Percentiles rank a stretch among this genome's conserved stretches.
phyloP scores from a whole-genome alignment of 2,888 invertebrate genomes.

The Mesoligia furuncula region DNA sequence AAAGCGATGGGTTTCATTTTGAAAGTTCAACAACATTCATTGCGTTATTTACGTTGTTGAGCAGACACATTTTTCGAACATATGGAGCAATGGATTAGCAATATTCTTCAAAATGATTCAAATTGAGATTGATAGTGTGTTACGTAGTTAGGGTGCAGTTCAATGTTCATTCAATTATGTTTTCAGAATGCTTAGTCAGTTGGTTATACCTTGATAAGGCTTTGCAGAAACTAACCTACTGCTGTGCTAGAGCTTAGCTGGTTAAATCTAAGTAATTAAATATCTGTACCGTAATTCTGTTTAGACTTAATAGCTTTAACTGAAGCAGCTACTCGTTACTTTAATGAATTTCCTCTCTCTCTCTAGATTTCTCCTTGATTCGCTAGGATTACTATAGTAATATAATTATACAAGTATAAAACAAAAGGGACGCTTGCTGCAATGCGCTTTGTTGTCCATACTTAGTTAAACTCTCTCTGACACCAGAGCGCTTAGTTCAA shows the following conservation, averaged over 20 bases:
- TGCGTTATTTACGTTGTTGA: no score
- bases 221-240: slow-evolving; percentile 1
- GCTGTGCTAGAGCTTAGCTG: background rate
- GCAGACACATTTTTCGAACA: no score
- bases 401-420: slow-evolving; percentile 36
- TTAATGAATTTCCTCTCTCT: slow-evolving; percentile 44
- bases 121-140: no score
- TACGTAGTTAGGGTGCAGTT: background rate
- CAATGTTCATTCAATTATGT: slow-evolving; percentile 51
- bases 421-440: slow-evolving; percentile 41
- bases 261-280: slow-evolving; percentile 41
- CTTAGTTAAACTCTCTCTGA: slow-evolving; percentile 36
- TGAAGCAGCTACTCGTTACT: slow-evolving; percentile 43
- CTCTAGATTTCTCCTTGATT: slow-evolving; percentile 37
- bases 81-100: no score
- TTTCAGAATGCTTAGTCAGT: slow-evolving; percentile 21
- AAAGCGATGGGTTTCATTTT: no score
- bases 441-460: slow-evolving; percentile 38
- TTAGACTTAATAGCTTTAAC: slow-evolving; percentile 35
- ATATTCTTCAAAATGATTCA: no score
- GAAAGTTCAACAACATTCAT: no score
- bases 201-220: slow-evolving; percentile 4
- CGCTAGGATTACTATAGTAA: slow-evolving; percentile 36
- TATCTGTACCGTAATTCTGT: slow-evolving; percentile 38
- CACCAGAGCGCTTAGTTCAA: slow-evolving; percentile 28